A percentile compares a stretch with the other conserved stretches of the same genome.
These are phyloP conservation scores for Lampris megalopsis DNA, from an alignment of 2,113 vertebrate species.

Conservation along the genomic window DNA sequence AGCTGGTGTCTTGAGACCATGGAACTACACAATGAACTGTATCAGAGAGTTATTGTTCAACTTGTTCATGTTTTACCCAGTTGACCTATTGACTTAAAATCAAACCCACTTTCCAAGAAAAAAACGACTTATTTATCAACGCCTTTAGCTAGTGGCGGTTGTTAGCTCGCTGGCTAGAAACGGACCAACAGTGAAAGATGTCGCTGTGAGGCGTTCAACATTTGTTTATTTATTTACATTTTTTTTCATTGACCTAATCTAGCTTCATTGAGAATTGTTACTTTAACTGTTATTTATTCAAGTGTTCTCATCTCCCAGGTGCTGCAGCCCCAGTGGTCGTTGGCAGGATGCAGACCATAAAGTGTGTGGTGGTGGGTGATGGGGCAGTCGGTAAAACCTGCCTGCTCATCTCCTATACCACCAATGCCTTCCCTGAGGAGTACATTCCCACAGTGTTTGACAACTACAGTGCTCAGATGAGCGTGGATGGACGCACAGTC, in stretches of 20 bases:
- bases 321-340: constrained; percentile 81
- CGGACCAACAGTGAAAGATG: neutral
- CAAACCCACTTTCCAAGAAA: neutral
- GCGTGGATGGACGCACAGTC: constrained; percentile 92
- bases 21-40: constrained; percentile 1
- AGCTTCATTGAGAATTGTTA: neutral
- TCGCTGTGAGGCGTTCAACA: accelerated
- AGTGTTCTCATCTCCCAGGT: constrained; percentile 69
- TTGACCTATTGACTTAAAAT: too few species aligned
- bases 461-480: constrained; percentile 96
- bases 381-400: constrained; percentile 97
- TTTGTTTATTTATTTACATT: neutral
- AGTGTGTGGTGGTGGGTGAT: constrained; percentile 95
- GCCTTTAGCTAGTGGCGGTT: constrained; percentile 46
- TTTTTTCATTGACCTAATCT: neutral
- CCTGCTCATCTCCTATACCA: constrained; percentile 94
- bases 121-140: neutral
- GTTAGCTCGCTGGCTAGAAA: constrained; percentile 61
- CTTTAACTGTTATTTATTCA: constrained; percentile 6
- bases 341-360: constrained; percentile 96
- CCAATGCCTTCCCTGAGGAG: constrained; percentile 94
- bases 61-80: neutral
- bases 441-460: constrained; percentile 96
- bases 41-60: neutral
- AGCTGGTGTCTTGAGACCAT: constrained; percentile 30